Evolutionary conservation across 2,888 invertebrate genomes (phyloP), one percentile per base, ranked within the genome.

Genomic region (Lasioglossum pauxillum): DNA sequence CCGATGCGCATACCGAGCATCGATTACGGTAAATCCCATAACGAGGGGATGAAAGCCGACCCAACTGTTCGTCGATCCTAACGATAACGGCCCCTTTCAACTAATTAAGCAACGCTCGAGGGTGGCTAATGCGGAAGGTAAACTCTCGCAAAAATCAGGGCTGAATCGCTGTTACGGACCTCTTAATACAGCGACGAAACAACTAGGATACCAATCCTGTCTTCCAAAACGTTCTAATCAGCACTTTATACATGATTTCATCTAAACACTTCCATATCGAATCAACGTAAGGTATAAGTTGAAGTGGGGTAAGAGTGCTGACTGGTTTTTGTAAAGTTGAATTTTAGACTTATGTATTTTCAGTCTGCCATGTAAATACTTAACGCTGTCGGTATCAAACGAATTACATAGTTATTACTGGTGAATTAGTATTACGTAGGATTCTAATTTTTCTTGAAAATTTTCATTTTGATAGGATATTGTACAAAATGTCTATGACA

Each of bases 51-150:
- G 76, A 77, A 84, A 79, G 78, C 84, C 82, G 75, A 72, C 78
- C 73, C 67, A 31, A 80, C 80, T 80, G 64, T 80, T 77, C 87
- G 80, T 60, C 83, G 87, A 87, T 84, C 76, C 85, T 78, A 85
- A 87, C 82, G 87, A 87, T 85, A 87, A 85, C 87, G 75, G 69
- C 78, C 86, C 87, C 81, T 88, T 82, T 76, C 85, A 73, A 80
- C 85, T 84, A 85, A 88, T 88, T 88, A 87, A 88, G 82, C 80
- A 57, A 44, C 69, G 73, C 78, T 78, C 46, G 80, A 64, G 82
- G 73, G 75, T 57, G 49, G 41, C 64, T 75, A 46, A 64, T 60
- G 27, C 23, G 53, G 14, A 75, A 49, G 44, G 81, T 74, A 85
- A 79, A 85, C 78, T 73, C 74, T 31, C n/a, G 67, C 27, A 85